Percentiles rank a stretch among this genome's conserved stretches.
Conservation (phyloP, 2,113 vertebrate species). For the Pelmatolapia mariae region DNA sequence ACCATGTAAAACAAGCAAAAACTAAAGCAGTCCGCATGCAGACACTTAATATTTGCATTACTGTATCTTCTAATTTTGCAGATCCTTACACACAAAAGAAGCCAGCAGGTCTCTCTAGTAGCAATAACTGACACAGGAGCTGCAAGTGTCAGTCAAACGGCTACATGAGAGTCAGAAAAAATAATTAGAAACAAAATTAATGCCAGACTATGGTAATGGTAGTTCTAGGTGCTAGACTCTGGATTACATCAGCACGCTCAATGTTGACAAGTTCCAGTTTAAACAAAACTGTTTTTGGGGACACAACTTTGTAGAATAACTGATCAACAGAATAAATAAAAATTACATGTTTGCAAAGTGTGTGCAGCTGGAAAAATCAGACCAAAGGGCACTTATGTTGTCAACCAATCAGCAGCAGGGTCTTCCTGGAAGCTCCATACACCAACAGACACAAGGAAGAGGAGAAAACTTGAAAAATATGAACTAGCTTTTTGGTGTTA, state of each 20-base stretch:
- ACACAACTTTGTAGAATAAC: neutral
- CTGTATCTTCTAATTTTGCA: neutral
- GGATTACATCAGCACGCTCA: neutral
- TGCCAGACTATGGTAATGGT: neutral
- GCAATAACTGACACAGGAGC: neutral
- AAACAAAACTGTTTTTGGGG: neutral
- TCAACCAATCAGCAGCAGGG: neutral
- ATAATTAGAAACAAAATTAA: neutral
- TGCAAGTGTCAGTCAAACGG: neutral
- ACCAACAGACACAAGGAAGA: neutral
- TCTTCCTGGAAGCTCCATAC: neutral
- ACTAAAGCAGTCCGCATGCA: neutral
- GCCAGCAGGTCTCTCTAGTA: neutral
- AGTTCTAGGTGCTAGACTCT: neutral
- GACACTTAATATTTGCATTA: neutral
- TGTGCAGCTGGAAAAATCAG: neutral
- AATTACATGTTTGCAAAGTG: neutral
- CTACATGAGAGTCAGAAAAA: neutral
- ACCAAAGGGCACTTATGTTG: neutral
- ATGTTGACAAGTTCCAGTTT: neutral
- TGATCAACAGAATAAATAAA: neutral
- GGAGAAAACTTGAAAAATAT: constrained; percentile 37
- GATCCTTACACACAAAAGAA: neutral
- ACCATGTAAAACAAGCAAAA: neutral
- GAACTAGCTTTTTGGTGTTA: constrained; percentile 42